Conservation (phyloP, 2,888 invertebrate genomes). For the Muschampia plurimacula region DNA sequence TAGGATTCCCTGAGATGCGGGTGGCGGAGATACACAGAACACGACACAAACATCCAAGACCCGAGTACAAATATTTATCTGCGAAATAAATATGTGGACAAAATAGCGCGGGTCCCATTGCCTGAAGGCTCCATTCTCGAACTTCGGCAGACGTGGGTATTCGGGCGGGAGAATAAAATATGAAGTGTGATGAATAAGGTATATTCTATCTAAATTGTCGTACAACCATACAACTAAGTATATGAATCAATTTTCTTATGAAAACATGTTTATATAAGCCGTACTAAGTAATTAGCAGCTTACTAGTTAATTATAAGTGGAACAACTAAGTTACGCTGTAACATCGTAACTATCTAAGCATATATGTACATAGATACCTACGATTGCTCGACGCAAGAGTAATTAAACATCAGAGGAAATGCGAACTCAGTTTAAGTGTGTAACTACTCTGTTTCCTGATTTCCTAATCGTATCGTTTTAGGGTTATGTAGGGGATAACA, state of each 20-base stretch:
- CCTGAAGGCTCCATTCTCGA: too few species aligned
- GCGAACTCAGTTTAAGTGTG: conserved; percentile 42
- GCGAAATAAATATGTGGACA: too few species aligned
- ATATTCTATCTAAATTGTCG: too few species aligned
- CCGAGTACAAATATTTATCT: too few species aligned
- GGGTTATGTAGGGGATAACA: conserved; percentile 45
- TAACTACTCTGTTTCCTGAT: conserved; percentile 58
- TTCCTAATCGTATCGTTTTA: conserved; percentile 56
- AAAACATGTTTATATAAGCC: conserved; percentile 16
- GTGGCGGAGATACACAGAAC: too few species aligned
- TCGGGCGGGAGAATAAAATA: too few species aligned
- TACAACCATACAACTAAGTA: too few species aligned
- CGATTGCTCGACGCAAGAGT: conserved; percentile 25
- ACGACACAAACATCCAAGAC: too few species aligned
- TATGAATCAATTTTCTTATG: neutral
- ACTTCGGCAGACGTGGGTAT: too few species aligned
- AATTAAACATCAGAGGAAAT: conserved; percentile 52
- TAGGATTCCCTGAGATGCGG: too few species aligned
- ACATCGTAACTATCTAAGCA: conserved; percentile 23
- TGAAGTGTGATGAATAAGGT: too few species aligned
- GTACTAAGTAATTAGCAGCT: conserved; percentile 3
- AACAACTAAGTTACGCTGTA: conserved; percentile 25
- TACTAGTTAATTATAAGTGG: neutral
- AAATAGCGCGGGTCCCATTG: too few species aligned
- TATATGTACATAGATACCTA: neutral